phyloP scores from a whole-genome alignment of 2,888 invertebrate genomes.

The Creontiades dilutus region DNA sequence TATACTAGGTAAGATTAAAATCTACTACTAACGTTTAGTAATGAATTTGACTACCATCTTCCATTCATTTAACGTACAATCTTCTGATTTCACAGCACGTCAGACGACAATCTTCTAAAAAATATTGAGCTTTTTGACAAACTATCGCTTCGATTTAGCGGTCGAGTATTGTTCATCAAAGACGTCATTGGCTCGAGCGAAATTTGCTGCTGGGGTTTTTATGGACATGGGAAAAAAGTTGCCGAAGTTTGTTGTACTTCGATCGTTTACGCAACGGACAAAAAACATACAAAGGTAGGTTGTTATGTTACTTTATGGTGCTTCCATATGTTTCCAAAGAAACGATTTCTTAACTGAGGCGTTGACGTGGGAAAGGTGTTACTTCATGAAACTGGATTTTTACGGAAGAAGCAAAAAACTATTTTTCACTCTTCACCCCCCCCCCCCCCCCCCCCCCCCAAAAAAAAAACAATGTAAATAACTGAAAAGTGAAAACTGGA shows the following conservation, averaged over 20 bases:
- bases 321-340: too few species aligned
- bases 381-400: too few species aligned
- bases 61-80: neutral
- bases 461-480: too few species aligned
- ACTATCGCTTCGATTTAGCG: conserved; percentile 95
- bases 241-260: conserved; percentile 99
- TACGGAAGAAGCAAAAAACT: too few species aligned
- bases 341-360: too few species aligned
- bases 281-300: conserved; percentile 95
- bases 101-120: conserved; percentile 98
- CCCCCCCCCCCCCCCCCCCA: too few species aligned
- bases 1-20: conserved; percentile 86
- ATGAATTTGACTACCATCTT: neutral
- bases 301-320: neutral
- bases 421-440: too few species aligned
- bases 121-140: conserved; percentile 99
- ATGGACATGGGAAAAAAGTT: conserved; percentile 97
- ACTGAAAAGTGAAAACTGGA: too few species aligned
- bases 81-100: conserved; percentile 84
- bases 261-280: conserved; percentile 99
- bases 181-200: conserved; percentile 99
- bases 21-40: neutral
- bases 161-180: conserved; percentile 96
- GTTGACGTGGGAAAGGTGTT: too few species aligned
- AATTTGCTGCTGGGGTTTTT: conserved; percentile 99